Evolutionary conservation across 2,888 invertebrate species (phyloP).

Genomic region (Drosophila subquinaria): DNA sequence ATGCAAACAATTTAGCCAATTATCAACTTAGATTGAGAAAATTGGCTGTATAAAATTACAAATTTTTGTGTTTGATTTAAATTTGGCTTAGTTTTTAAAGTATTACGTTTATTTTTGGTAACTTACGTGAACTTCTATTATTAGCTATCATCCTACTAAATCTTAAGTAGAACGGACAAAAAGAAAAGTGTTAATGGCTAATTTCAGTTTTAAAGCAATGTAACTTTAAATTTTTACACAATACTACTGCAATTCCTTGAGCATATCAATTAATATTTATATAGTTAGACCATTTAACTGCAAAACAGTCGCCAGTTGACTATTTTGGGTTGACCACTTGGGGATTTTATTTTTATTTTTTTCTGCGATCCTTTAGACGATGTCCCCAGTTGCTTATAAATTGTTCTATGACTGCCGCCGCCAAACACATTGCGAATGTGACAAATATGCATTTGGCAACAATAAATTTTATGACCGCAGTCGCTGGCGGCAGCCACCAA

Average conservation of each 20-base stretch:
- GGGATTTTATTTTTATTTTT: not conserved
- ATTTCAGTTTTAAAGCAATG: too few species aligned
- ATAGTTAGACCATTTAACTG: not conserved
- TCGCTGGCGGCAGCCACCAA: conserved; percentile 67
- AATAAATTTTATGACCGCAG: conserved; percentile 78
- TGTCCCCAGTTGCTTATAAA: conserved; percentile 76
- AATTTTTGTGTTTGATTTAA: too few species aligned
- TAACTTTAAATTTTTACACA: too few species aligned
- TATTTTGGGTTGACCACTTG: conserved; percentile 22
- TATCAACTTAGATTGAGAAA: conserved; percentile 10
- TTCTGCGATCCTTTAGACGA: conserved; percentile 2
- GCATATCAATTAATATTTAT: conserved; percentile 6
- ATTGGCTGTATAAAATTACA: not conserved
- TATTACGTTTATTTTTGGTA: too few species aligned
- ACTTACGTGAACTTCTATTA: too few species aligned
- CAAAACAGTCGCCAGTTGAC: conserved; percentile 15
- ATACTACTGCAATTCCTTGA: not conserved
- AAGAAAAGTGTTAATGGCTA: too few species aligned
- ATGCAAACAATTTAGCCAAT: conserved; percentile 23
- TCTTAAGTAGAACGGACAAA: too few species aligned
- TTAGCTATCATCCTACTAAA: too few species aligned
- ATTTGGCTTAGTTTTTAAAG: too few species aligned
- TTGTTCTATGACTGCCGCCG: conserved; percentile 72
- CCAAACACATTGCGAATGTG: conserved; percentile 78
- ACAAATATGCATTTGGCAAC: conserved; percentile 81